A percentile compares a stretch with the other conserved stretches of the same genome.
Conservation (phyloP, 2,113 vertebrate genomes). For the Apteryx owenii region DNA sequence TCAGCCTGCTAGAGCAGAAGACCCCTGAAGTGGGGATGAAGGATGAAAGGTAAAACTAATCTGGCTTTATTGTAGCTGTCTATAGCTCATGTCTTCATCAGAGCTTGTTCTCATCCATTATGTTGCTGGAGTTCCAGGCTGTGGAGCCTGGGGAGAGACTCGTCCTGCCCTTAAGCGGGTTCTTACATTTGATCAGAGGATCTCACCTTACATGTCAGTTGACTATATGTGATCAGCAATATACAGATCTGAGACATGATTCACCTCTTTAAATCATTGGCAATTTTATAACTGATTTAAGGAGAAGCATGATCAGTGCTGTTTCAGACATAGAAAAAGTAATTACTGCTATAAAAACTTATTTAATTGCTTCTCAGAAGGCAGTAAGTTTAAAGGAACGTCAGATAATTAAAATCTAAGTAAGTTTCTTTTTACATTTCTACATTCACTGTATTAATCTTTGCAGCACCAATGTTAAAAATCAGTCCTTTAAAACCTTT, state of each 20-base stretch:
- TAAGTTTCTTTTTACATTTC: not conserved
- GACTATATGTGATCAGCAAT: no score
- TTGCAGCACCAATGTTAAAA: not conserved
- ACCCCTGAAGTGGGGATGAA: not conserved
- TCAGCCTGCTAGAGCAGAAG: not conserved
- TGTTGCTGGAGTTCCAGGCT: not conserved
- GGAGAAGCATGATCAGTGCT: not conserved
- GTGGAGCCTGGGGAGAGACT: not conserved
- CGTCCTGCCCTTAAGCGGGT: not conserved
- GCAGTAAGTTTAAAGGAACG: not conserved
- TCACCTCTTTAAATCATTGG: not conserved
- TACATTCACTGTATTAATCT: not conserved
- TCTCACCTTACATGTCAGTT: rapidly evolving
- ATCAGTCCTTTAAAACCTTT: not conserved
- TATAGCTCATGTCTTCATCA: not conserved
- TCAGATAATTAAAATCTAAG: not conserved
- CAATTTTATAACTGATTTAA: not conserved
- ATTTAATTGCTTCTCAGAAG: not conserved
- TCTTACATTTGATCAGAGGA: not conserved
- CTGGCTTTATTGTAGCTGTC: not conserved
- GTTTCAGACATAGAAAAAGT: not conserved
- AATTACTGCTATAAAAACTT: not conserved
- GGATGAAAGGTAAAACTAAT: not conserved
- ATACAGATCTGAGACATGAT: not conserved
- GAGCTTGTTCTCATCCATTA: not conserved